These are phyloP conservation scores for Neostethus bicornis DNA, from an alignment of 2,797 vertebrate species.

Conservation along the genomic window DNA sequence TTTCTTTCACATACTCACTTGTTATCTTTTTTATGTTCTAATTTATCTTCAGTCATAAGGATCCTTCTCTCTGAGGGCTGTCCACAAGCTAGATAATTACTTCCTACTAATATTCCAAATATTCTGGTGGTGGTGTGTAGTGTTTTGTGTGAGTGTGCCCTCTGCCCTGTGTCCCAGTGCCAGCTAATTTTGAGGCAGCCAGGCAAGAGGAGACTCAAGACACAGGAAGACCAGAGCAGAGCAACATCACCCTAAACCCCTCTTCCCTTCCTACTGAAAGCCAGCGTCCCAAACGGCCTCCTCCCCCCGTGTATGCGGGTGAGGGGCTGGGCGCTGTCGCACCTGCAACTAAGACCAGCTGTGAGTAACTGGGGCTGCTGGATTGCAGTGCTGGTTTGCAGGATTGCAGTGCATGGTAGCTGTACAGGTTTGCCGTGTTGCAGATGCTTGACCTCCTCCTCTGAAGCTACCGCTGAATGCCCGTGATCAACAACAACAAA, in stretches of 20 bases:
- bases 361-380: slow-evolving; percentile 81
- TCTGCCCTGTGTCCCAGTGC: slow-evolving; percentile 77
- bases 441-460: slow-evolving; percentile 64
- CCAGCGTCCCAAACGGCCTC: slow-evolving; percentile 66
- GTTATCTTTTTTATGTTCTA: slow-evolving; percentile 27
- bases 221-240: slow-evolving; percentile 71
- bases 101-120: slow-evolving; percentile 53
- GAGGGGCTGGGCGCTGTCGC: slow-evolving; percentile 63
- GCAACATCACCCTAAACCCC: slow-evolving; percentile 60
- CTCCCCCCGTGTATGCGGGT: slow-evolving; percentile 66
- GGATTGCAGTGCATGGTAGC: slow-evolving; percentile 74
- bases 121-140: slow-evolving; percentile 43
- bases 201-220: slow-evolving; percentile 73
- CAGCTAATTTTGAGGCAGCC: slow-evolving; percentile 75
- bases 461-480: slow-evolving; percentile 64
- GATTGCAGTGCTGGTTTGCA: slow-evolving; percentile 77
- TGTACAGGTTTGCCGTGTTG: slow-evolving; percentile 68
- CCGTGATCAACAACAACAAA: slow-evolving; percentile 47
- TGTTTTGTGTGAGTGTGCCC: slow-evolving; percentile 72
- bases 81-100: slow-evolving; percentile 18
- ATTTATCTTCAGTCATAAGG: slow-evolving; percentile 19
- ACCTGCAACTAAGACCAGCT: slow-evolving; percentile 69
- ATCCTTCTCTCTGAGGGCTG: slow-evolving; percentile 22
- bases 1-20: slow-evolving; percentile 19
- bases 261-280: slow-evolving; percentile 65